These are phyloP conservation scores for Philhelius pedissequus DNA, from an alignment of 2,888 invertebrate species.

Conservation along the genomic window DNA sequence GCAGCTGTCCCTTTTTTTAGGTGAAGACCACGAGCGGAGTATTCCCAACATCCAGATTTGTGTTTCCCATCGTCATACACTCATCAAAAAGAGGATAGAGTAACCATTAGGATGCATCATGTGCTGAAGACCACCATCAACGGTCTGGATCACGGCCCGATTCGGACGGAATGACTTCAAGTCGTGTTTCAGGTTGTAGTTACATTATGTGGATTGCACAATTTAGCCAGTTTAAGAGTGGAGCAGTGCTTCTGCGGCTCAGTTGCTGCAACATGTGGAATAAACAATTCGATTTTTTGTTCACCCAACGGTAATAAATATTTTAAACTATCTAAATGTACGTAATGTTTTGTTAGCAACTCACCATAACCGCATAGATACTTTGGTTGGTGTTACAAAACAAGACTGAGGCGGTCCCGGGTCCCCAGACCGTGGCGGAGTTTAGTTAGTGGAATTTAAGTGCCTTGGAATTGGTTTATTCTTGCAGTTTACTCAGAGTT, in stretches of 20 bases:
- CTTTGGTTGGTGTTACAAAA: slow-evolving; percentile 11
- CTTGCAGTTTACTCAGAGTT: background rate
- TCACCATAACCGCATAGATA: background rate
- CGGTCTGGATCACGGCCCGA: background rate
- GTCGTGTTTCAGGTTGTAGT: slow-evolving; percentile 52
- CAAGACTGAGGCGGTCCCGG: slow-evolving; percentile 12
- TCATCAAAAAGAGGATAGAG: background rate
- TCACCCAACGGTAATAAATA: slow-evolving; percentile 38
- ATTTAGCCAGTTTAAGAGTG: slow-evolving; percentile 4
- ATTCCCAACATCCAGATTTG: slow-evolving; percentile 28
- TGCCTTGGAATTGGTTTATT: slow-evolving; percentile 4
- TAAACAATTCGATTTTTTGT: slow-evolving; percentile 54
- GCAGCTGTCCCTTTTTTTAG: slow-evolving; percentile 32
- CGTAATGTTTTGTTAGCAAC: slow-evolving; percentile 1
- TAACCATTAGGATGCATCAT: slow-evolving; percentile 15
- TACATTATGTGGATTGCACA: slow-evolving; percentile 60
- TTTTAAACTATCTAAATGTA: background rate
- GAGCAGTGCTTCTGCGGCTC: slow-evolving; percentile 6
- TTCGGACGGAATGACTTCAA: slow-evolving; percentile 22
- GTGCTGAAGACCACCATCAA: slow-evolving; percentile 8
- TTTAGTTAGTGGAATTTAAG: slow-evolving; percentile 11
- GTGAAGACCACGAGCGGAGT: background rate
- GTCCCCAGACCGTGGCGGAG: background rate
- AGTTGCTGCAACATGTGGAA: slow-evolving; percentile 46
- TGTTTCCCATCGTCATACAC: slow-evolving; percentile 27